Conservation (phyloP, 2,113 vertebrate genomes). For the Tetrao urogallus region DNA sequence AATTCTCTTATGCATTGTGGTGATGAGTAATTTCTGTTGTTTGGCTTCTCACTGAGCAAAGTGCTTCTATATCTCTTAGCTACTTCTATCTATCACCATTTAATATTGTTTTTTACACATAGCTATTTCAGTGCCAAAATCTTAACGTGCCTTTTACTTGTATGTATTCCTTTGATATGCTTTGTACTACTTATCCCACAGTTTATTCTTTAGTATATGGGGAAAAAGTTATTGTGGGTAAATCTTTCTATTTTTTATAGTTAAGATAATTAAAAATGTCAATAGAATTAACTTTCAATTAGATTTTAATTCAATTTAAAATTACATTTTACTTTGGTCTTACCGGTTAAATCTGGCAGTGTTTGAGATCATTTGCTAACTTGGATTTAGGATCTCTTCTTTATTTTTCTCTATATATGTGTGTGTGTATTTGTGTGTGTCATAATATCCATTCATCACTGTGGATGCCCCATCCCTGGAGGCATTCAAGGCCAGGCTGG, state of each 20-base stretch:
- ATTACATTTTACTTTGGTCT: not conserved
- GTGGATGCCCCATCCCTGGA: no score
- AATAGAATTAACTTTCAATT: not conserved
- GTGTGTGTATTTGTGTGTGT: not conserved
- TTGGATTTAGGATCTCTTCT: not conserved
- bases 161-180: not conserved
- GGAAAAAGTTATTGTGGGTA: not conserved
- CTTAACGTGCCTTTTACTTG: not conserved
- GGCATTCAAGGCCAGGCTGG: no score
- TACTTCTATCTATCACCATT: not conserved
- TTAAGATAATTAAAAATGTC: not conserved
- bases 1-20: not conserved
- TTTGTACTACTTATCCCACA: not conserved
- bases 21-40: conserved; percentile 16
- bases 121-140: not conserved
- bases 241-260: not conserved
- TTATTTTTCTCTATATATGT: not conserved
- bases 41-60: not conserved
- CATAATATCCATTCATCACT: not conserved
- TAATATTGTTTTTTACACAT: not conserved
- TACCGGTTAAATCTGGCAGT: not conserved
- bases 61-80: not conserved
- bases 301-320: not conserved
- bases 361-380: not conserved
- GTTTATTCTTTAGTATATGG: not conserved